These are phyloP conservation scores for Spilosoma lubricipeda DNA, from an alignment of 2,888 invertebrate species.

Conservation along the genomic window DNA sequence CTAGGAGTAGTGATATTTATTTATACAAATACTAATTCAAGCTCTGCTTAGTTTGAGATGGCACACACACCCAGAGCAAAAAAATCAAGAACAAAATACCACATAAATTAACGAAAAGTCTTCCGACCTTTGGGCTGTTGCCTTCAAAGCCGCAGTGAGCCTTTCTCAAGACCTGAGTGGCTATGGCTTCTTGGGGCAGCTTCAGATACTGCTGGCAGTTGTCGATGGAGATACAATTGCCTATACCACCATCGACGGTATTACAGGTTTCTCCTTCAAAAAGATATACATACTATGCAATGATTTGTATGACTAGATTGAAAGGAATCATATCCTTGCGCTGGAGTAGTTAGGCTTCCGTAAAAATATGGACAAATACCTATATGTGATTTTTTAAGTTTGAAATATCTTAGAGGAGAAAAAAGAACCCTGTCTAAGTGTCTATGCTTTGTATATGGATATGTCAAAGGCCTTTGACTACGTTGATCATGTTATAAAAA, in stretches of 20 bases:
- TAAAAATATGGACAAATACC: neutral
- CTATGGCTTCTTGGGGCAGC: constrained; percentile 72
- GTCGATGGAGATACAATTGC: constrained; percentile 85
- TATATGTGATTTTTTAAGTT: neutral
- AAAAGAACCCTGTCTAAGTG: neutral
- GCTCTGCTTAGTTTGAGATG: no score
- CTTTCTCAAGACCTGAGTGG: constrained; percentile 83
- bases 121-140: constrained; percentile 87
- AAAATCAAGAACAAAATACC: no score
- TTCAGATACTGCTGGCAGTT: constrained; percentile 80
- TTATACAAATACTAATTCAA: no score
- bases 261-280: constrained; percentile 72
- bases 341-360: neutral
- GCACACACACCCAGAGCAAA: no score
- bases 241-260: constrained; percentile 81
- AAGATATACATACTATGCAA: neutral
- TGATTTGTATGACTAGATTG: neutral
- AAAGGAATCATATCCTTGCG: neutral
- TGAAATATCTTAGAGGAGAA: neutral
- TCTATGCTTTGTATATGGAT: neutral
- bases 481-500: no score
- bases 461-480: neutral
- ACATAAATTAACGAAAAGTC: no score
- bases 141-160: constrained; percentile 91
- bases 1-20: no score